Evolutionary conservation across 2,113 vertebrate genomes (phyloP), one percentile per base, ranked within the genome.

Genomic region (Seriola dumerili): DNA sequence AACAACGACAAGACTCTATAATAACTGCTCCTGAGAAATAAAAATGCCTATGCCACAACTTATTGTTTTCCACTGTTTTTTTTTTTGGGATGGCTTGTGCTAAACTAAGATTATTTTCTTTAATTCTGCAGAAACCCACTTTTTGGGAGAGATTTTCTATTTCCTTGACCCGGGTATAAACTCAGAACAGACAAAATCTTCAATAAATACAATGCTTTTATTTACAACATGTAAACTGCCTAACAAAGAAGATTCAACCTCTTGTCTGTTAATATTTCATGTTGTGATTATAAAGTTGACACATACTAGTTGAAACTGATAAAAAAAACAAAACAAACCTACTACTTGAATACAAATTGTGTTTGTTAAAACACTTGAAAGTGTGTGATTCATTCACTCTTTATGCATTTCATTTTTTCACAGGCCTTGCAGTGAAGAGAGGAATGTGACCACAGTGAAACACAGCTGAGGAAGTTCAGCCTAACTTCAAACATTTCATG

Each of bases 131-230:
- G 4, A 57, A 25, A 3, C 54, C 3, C 25, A 57, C 9, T 23
- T 57, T 5, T 23, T 5, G 8, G 9, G n/a, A 25, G 52, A 25
- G n/a, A 32, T 21, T 0, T 12, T 29, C 32, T 17, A 66, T 32
- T 48, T 34, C 32, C 32, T 54, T 29, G 7, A 68, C 32, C n/a
- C n/a, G 10, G 1, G 36, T 23, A 58, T 16, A 25, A 61, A 80
- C 0, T 25, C 29, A 57, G 16, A 62, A 42, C 29, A 69, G 7
- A 48, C 57, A 58, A 14, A 58, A 57, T 46, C 25, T 68, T 67
- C 36, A 77, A 58, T 66, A 81, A 62, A 74, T 57, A 61, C 21
- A 58, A 3, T 16, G 12, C 16, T 42, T 88, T 84, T 71, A 88
- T 81, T 84, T 40, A 74, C 42, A 87, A 6, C 2, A 12, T 46